Evolutionary conservation across 2,888 invertebrate genomes (phyloP), one percentile per base, ranked within the genome.

Genomic region (Apodemia duryi): DNA sequence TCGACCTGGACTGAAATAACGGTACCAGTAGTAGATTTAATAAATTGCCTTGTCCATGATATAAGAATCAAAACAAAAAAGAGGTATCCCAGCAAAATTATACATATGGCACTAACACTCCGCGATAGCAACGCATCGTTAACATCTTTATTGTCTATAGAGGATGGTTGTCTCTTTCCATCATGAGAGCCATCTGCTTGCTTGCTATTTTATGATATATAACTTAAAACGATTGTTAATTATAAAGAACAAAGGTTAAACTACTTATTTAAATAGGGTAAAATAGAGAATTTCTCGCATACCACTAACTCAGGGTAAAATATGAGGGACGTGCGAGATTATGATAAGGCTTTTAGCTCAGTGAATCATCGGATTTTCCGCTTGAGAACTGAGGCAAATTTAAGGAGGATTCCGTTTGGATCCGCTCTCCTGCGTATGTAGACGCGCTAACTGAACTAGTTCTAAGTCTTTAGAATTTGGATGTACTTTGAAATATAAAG

Each of bases 301-400:
- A 75, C 74, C 77, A 79, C 78, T 85, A 84, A 83, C 82, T 84
- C 81, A 75, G 77, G 81, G 80, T 88, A 80, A 91, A 88, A 87
- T 90, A 91, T 86, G 86, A 86, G 85, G 80, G 86, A 88, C 87
- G 86, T 90, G 90, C 81, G 75, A 88, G 88, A 91, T 89, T 89
- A 89, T 86, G 90, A 90, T 90, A 91, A 88, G 86, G 84, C 82
- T 77, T 82, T 79, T 68, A 82, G 81, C 83, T 76, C 80, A 77
- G 81, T 91, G 88, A 89, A 89, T 91, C 87, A 90, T 83, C 79
- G 88, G 90, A 90, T 89, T 89, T 88, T 82, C 85, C 82, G 80
- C 81, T 76, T 79, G 83, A 83, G 82, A 82, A 84, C 83, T 79
- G 84, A 83, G 78, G 84, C 84, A 84, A 89, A 87, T 87, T 88